Percentiles rank a stretch among this genome's conserved stretches.
phyloP scores from a whole-genome alignment of 2,888 invertebrate species.

The Cataglyphis rosenhaueri region DNA sequence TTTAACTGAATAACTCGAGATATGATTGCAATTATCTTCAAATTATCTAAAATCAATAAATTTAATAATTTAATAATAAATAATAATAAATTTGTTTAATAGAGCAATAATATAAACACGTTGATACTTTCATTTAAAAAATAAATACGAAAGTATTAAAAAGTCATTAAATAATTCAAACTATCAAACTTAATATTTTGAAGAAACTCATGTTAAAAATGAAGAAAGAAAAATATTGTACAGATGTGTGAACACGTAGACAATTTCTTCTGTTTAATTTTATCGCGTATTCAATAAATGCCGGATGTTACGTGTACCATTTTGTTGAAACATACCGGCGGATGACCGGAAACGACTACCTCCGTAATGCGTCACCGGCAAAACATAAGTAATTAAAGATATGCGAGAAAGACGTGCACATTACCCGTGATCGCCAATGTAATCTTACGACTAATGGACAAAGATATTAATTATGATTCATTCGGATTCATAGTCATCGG shows the following conservation, averaged over 20 bases:
- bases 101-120: background rate
- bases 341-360: slow-evolving; percentile 33
- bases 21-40: background rate
- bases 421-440: slow-evolving; percentile 58
- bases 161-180: background rate
- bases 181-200: background rate
- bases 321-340: slow-evolving; percentile 6
- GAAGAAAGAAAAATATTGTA: background rate
- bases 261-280: background rate
- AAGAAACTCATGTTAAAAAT: background rate
- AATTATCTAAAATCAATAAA: background rate
- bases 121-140: background rate
- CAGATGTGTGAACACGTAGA: background rate
- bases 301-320: slow-evolving; percentile 30
- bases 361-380: slow-evolving; percentile 51
- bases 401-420: slow-evolving; percentile 58
- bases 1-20: background rate
- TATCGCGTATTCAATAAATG: slow-evolving; percentile 28
- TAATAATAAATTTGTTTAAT: background rate
- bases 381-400: slow-evolving; percentile 70
- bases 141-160: background rate
- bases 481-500: slow-evolving; percentile 74
- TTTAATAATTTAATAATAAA: no score
- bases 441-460: slow-evolving; percentile 73
- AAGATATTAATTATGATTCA: slow-evolving; percentile 78